phyloP scores from a whole-genome alignment of 2,888 invertebrate genomes.

The Lycophotia porphyrea region DNA sequence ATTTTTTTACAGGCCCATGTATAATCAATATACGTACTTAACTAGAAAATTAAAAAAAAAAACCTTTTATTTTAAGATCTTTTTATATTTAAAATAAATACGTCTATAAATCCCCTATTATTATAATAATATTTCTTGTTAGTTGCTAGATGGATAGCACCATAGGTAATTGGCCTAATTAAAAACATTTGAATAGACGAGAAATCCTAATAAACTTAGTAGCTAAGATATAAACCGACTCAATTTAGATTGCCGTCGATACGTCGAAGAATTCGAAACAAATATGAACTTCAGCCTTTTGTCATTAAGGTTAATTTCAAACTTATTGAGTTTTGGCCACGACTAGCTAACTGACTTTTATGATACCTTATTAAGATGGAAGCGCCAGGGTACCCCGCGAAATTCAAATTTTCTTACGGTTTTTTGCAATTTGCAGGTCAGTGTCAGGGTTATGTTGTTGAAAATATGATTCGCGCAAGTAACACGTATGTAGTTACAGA shows the following conservation, averaged over 20 bases:
- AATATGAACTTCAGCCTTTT: not conserved
- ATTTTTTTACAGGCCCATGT: too few species aligned
- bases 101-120: not conserved
- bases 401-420: too few species aligned
- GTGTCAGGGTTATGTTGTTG: too few species aligned
- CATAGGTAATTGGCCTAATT: not conserved
- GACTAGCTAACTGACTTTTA: too few species aligned
- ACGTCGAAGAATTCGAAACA: not conserved
- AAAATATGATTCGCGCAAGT: too few species aligned
- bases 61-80: not conserved
- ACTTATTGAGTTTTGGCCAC: not conserved
- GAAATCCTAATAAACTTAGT: not conserved
- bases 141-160: slow-evolving; percentile 21
- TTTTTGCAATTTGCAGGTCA: too few species aligned
- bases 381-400: too few species aligned
- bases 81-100: slow-evolving; percentile 6
- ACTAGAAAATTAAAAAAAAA: too few species aligned
- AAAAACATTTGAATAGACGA: not conserved
- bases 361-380: too few species aligned
- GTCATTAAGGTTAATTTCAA: slow-evolving; percentile 8
- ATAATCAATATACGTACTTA: too few species aligned
- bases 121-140: not conserved
- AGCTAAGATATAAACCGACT: not conserved
- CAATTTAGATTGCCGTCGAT: not conserved
- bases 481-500: too few species aligned